Evolutionary conservation across 1,140 invertebrate species (phyloP), one percentile per base, ranked within the genome.

Genomic region (Drosophila pallidifrons): DNA sequence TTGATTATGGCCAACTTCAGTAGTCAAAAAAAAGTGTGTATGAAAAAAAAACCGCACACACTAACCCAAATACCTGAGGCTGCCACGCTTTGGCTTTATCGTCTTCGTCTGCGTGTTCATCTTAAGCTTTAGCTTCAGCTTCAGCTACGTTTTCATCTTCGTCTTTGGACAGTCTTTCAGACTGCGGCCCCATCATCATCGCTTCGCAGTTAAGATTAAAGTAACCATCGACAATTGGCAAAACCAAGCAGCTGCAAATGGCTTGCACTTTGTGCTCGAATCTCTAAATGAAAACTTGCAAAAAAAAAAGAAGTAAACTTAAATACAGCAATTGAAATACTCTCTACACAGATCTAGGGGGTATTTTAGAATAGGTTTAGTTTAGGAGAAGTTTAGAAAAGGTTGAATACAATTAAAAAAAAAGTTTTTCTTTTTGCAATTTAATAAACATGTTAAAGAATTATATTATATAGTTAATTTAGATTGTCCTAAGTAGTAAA

Each of bases 151-250:
- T 28, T 16, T 13, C 7, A 0, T 28, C 28, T 61, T 16, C n/a
- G 11, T 2, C 66, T 30, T 51, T 57, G 32, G 47, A n/a, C n/a
- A n/a, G n/a, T n/a, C 46, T 60, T 47, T 28, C n/a, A 8, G 52
- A 25, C n/a, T 57, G 35, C 63, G 25, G 5, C 41, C 38, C 60
- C 67, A 75, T 63, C 63, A 69, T 59, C 51, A 70, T 45, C 51
- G 57, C 81, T 70, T 45, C 11, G 47, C 63, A 67, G 20, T 52
- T 59, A 20, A 60, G 64, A 75, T 86, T 87, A 73, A 82, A 86
- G 52, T 77, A 77, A 87, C 72, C 78, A 87, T 79, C 66, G 75
- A 71, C 83, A 85, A 85, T 66, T 85, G 78, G 75, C 68, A 83
- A 65, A 61, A 46, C 41, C 71, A 74, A 64, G 64, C 82, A 88